Conservation (phyloP, 2,113 vertebrate genomes). For the Delphinus delphis region DNA sequence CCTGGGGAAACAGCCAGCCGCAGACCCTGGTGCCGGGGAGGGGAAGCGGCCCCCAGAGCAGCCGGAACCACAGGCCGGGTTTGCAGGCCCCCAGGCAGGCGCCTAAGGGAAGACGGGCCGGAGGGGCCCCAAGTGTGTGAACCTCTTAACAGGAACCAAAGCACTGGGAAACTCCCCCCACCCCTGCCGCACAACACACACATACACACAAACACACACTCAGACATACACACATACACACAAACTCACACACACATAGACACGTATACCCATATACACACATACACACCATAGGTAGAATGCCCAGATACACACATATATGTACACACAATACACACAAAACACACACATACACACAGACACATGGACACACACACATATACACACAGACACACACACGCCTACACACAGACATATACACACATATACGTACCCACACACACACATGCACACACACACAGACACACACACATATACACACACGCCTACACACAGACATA, state of each 20-base stretch:
- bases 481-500: background rate
- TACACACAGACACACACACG: background rate
- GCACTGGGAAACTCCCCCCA: rapidly evolving
- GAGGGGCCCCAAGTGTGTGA: background rate
- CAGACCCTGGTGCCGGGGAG: background rate
- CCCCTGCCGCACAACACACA: background rate
- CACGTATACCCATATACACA: background rate
- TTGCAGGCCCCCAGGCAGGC: background rate
- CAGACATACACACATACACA: background rate
- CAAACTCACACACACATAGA: background rate
- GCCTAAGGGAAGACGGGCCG: rapidly evolving
- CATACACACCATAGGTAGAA: no score
- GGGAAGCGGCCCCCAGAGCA: rapidly evolving
- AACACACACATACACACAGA: background rate
- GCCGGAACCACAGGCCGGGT: background rate
- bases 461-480: background rate
- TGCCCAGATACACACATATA: background rate
- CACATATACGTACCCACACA: background rate
- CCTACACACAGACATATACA: rapidly evolving
- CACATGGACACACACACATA: background rate
- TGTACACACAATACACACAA: background rate
- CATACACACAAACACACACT: no score
- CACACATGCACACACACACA: background rate
- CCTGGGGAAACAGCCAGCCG: background rate
- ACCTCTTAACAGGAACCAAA: background rate